These are phyloP conservation scores for Cyphomyrmex costatus DNA, from an alignment of 1,140 invertebrate genomes.

Conservation along the genomic window DNA sequence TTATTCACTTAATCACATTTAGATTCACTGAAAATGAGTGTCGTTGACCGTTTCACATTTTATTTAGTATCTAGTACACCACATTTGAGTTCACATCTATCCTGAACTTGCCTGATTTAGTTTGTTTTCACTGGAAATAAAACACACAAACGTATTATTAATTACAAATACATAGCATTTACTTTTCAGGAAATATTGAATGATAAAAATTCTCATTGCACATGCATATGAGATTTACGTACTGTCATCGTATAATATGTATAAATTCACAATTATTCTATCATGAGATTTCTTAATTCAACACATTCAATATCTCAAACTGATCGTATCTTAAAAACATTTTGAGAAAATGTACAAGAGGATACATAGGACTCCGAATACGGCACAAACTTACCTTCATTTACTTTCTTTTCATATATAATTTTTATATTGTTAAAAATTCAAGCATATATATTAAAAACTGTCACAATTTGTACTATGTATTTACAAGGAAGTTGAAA, in stretches of 20 bases:
- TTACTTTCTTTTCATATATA: conserved; percentile 2
- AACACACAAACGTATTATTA: conserved; percentile 32
- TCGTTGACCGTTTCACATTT: conserved; percentile 61
- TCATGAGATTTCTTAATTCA: neutral
- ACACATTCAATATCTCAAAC: conserved; percentile 1
- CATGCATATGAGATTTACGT: neutral
- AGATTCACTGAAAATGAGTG: conserved; percentile 54
- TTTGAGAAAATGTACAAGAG: conserved; percentile 59
- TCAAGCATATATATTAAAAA: conserved; percentile 32
- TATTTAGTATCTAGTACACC: conserved; percentile 73
- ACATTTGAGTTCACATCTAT: conserved; percentile 79
- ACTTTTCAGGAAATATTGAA: conserved; percentile 38
- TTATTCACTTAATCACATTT: conserved; percentile 63
- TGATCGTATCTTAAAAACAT: conserved; percentile 19
- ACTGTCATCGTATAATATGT: neutral
- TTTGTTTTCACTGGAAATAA: conserved; percentile 83
- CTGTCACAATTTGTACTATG: conserved; percentile 2
- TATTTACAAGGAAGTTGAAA: conserved; percentile 49
- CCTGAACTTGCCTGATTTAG: conserved; percentile 67
- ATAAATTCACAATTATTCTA: neutral
- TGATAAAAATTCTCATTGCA: conserved; percentile 22
- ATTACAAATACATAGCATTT: neutral
- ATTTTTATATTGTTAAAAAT: conserved; percentile 34
- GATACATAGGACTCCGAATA: conserved; percentile 78
- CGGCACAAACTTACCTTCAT: conserved; percentile 78